Base-by-base conservation (phyloP, 2,888 invertebrate species). In the Noctua pronuba region DNA sequence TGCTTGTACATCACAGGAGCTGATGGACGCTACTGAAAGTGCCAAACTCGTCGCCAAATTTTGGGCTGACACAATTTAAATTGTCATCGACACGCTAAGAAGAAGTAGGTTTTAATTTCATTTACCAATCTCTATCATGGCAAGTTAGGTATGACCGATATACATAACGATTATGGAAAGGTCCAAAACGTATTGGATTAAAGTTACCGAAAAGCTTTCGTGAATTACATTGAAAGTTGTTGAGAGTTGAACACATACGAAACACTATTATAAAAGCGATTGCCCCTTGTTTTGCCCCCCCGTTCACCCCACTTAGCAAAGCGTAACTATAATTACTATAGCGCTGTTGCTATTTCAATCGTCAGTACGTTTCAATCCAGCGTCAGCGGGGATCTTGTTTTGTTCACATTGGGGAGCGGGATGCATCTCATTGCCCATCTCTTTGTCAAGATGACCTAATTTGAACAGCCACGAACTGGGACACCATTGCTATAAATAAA, bases 391-490 rank as follows among this genome's bases (percentile, higher is more conserved):
- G 75, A 76, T 83, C 77, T 78, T 75, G 76, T 87, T 85, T 82
- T 82, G 78, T 79, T 80, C 83, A 70, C 77, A 52, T 79, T 86
- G 79, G 86, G 86, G 80, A 75, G 82, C 67, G 44, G 71, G 85
- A 79, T 93, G 94, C 93, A 92, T 93, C 90, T 92, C 90, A 92
- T 92, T 92, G 90, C 86, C 89, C 84, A 92, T 92, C 91, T 91
- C 90, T 91, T 91, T 92, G 90, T 87, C 89, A 84, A 88, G 86
- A 88, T 92, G 93, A 93, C 94, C 94, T 84, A 92, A 91, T 93
- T 94, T 91, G 81, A 79, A 77, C 71, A 69, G 64, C 79, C 76
- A 66, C 77, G 78, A 93, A 93, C 80, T 93, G 90, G 94, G 92
- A 87, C 93, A 88, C 88, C 85, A 88, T 75, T 65, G 60, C 41